Percentiles rank a stretch among this genome's conserved stretches.
Conservation (phyloP, 2,797 vertebrate genomes). For the Poliocrania exsul region DNA sequence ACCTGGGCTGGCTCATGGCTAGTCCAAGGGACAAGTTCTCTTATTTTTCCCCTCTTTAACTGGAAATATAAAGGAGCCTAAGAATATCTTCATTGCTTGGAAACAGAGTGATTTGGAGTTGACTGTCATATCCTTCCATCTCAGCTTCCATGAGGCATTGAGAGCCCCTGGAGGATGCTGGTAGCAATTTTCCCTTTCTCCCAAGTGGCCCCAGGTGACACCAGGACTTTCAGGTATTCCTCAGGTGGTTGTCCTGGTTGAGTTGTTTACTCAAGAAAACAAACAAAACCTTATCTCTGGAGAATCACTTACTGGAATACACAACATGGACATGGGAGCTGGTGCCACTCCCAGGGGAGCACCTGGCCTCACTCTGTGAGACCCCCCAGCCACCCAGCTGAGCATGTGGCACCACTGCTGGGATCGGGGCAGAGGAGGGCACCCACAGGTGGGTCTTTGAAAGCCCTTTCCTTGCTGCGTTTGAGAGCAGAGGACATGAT, state of each 20-base stretch:
- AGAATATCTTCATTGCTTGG: background rate
- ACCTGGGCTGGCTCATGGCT: background rate
- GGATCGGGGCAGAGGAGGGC: accelerated
- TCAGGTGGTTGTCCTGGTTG: background rate
- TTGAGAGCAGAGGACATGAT: background rate
- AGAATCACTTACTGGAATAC: accelerated
- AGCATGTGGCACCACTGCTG: accelerated
- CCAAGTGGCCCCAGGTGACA: background rate
- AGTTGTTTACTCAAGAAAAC: background rate
- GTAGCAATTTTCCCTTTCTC: background rate
- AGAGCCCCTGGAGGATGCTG: background rate
- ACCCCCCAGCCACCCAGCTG: accelerated
- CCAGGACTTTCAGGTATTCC: background rate
- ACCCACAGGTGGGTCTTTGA: background rate
- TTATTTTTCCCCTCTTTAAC: background rate
- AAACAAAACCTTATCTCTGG: background rate
- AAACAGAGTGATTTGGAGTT: background rate
- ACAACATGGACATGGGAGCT: accelerated
- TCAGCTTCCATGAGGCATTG: background rate
- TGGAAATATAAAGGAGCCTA: background rate
- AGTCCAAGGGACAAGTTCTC: background rate
- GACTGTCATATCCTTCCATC: background rate
- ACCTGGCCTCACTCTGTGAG: accelerated
- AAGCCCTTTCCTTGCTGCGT: background rate
- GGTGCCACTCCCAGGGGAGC: background rate